phyloP scores from a whole-genome alignment of 2,113 vertebrate species.

The Indicator indicator region DNA sequence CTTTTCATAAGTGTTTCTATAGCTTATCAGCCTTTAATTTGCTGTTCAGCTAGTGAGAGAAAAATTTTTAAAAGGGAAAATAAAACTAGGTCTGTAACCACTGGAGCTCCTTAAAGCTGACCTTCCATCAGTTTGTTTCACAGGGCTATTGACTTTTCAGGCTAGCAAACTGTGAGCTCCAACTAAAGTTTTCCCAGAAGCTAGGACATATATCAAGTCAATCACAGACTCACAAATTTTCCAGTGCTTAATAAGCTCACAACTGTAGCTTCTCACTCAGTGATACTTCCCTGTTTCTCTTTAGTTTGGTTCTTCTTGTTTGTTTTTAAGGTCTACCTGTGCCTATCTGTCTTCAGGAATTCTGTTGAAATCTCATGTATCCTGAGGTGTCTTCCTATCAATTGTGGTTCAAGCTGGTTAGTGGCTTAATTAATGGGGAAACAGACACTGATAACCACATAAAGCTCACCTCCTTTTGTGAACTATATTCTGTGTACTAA shows the following conservation, averaged over 20 bases:
- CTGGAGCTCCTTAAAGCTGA: neutral
- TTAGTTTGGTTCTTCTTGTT: too few relatives aligned
- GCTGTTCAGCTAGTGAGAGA: neutral
- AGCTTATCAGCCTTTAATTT: conserved; percentile 14
- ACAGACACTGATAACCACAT: neutral
- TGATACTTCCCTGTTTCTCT: neutral
- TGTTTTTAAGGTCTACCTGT: neutral
- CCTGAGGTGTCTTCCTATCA: neutral
- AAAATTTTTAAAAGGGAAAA: neutral
- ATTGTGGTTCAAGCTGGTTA: neutral
- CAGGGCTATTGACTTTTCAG: neutral
- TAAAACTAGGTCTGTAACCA: neutral
- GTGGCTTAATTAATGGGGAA: neutral
- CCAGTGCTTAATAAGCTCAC: neutral
- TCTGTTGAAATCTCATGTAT: neutral
- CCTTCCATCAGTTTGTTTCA: neutral
- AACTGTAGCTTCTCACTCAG: neutral
- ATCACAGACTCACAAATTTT: neutral
- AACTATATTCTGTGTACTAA: neutral
- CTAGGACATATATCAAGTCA: neutral
- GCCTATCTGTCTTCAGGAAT: neutral
- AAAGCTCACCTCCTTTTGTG: neutral
- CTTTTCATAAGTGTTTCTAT: neutral
- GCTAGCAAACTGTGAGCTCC: neutral
- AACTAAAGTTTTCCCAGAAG: neutral